Evolutionary conservation across 1,140 invertebrate genomes (phyloP).

Genomic region (Oryzaephilus surinamensis): DNA sequence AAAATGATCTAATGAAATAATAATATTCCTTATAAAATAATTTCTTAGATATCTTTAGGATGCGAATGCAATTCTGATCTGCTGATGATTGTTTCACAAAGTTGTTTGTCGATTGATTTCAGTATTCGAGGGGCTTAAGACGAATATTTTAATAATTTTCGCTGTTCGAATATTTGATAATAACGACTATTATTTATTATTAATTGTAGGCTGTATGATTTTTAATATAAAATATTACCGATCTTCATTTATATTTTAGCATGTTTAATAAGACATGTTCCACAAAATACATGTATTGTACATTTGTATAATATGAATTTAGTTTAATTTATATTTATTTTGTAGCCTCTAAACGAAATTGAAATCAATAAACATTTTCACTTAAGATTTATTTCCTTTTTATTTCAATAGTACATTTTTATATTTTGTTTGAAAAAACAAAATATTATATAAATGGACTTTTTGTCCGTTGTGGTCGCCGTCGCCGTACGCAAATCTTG

Average conservation of each 20-base stretch:
- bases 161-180: slow-evolving; percentile 3
- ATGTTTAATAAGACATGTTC: too few relatives aligned
- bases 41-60: too few relatives aligned
- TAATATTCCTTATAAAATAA: too few relatives aligned
- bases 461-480: too few relatives aligned
- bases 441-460: slow-evolving; percentile 1
- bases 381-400: slow-evolving; percentile 4
- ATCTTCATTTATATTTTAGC: too few relatives aligned
- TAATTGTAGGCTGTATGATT: slow-evolving; percentile 6
- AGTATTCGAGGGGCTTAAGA: slow-evolving; percentile 31
- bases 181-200: slow-evolving; percentile 6
- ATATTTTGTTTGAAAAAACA: not conserved
- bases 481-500: too few relatives aligned
- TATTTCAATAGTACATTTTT: slow-evolving; percentile 4
- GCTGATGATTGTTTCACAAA: slow-evolving; percentile 30
- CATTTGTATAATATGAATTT: slow-evolving; percentile 1
- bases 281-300: too few relatives aligned
- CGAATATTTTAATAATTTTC: slow-evolving; percentile 4
- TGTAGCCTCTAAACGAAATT: too few relatives aligned
- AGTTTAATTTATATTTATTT: slow-evolving; percentile 22
- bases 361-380: slow-evolving; percentile 32
- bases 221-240: too few relatives aligned
- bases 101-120: slow-evolving; percentile 34
- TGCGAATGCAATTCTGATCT: slow-evolving; percentile 36
- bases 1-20: too few relatives aligned